These are phyloP conservation scores for Mycteria americana DNA, from an alignment of 2,797 vertebrate genomes.

Conservation along the genomic window DNA sequence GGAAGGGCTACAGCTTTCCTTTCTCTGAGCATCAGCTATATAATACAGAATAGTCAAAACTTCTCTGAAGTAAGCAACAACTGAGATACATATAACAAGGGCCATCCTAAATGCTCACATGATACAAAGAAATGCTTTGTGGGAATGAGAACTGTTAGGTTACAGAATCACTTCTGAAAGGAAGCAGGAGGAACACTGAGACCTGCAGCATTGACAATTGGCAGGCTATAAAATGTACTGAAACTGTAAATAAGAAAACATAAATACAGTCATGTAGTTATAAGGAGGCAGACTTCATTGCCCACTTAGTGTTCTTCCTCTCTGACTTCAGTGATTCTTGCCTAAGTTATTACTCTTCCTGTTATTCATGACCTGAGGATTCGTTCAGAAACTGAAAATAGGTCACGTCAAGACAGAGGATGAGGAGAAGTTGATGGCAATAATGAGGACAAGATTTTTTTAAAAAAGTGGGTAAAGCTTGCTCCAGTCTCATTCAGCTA, in stretches of 20 bases:
- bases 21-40: neutral
- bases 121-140: neutral
- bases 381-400: neutral
- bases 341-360: neutral
- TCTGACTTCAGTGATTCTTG: neutral
- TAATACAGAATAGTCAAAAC: neutral
- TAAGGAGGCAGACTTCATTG: neutral
- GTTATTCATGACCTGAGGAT: neutral
- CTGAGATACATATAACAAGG: neutral
- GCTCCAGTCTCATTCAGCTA: neutral
- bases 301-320: neutral
- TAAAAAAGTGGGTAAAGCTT: neutral
- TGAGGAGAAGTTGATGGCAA: neutral
- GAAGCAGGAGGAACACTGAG: neutral
- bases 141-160: neutral
- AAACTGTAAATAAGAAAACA: neutral
- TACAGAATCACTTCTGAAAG: neutral
- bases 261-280: neutral
- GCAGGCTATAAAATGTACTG: neutral
- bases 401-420: neutral
- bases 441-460: neutral
- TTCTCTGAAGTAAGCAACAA: neutral
- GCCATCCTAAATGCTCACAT: neutral
- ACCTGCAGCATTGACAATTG: neutral
- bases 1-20: neutral